Evolutionary conservation across 2,888 invertebrate genomes (phyloP).

Genomic region (Formica aserva): DNA sequence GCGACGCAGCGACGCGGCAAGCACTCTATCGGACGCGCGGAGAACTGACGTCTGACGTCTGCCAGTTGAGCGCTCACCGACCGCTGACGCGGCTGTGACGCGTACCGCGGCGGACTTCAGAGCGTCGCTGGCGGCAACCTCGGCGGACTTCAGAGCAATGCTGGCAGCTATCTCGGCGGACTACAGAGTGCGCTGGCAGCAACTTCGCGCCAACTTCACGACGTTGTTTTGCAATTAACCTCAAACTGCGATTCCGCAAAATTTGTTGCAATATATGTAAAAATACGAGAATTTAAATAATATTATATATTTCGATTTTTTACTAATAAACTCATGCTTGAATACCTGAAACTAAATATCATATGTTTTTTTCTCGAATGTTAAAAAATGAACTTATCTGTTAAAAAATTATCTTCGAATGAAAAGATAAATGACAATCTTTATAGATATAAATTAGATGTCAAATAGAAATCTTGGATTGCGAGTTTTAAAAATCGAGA

Average conservation of each 20-base stretch:
- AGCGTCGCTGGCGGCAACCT: neutral
- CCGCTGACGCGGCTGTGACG: conserved; percentile 82
- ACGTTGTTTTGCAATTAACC: neutral
- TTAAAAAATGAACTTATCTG: neutral
- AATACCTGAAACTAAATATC: too few relatives aligned
- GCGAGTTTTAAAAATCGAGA: neutral
- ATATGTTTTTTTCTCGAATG: too few relatives aligned
- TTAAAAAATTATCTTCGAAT: neutral
- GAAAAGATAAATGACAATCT: neutral
- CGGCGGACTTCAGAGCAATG: neutral
- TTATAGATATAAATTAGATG: neutral
- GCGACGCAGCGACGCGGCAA: conserved; percentile 38
- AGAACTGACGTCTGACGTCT: conserved; percentile 70
- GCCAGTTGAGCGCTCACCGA: conserved; percentile 80
- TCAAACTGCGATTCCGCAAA: neutral
- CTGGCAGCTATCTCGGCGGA: neutral
- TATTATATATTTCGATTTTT: neutral
- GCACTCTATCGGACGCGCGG: conserved; percentile 65
- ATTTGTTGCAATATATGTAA: too few relatives aligned
- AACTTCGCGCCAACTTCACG: neutral
- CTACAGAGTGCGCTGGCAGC: neutral
- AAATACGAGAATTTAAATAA: neutral
- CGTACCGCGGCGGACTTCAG: conserved; percentile 15
- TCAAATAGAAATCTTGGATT: neutral
- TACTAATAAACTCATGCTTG: neutral